Percentiles rank a stretch among this genome's conserved stretches.
Conservation (phyloP, 2,113 vertebrate species). For the Cichladusa arquata region DNA sequence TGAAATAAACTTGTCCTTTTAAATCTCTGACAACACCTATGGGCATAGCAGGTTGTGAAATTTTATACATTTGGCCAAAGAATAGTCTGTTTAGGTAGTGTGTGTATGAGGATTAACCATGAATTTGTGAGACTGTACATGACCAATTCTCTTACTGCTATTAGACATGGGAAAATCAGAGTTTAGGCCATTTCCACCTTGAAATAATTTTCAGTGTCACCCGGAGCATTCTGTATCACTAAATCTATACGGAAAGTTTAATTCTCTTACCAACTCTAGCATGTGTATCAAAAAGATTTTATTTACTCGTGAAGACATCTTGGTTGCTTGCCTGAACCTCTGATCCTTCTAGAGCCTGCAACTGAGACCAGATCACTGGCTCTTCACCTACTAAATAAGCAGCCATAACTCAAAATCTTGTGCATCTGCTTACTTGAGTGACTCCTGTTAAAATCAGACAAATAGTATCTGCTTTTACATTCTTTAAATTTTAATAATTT, state of each 20-base stretch:
- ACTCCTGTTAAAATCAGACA: not conserved
- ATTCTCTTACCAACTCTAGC: not conserved
- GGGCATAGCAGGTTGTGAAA: not conserved
- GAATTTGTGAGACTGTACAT: not conserved
- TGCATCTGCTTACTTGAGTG: not conserved
- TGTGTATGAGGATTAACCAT: not conserved
- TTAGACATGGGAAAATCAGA: not conserved
- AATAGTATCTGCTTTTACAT: not conserved
- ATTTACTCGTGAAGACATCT: not conserved
- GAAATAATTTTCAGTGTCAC: not conserved
- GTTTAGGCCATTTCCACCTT: not conserved
- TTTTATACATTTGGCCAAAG: not conserved
- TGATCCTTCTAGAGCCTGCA: not conserved
- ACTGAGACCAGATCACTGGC: not conserved
- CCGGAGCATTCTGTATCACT: not conserved
- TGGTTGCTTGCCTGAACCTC: not conserved
- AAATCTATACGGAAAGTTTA: not conserved
- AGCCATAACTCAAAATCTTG: not conserved
- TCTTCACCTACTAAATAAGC: not conserved
- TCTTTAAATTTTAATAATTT: not conserved
- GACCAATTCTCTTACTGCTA: not conserved
- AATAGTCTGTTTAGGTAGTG: not conserved
- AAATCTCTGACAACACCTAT: not conserved
- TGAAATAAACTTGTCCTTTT: not conserved
- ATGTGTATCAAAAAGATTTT: not conserved